Percentiles rank a stretch among this genome's conserved stretches.
Evolutionary conservation across 2,113 vertebrate species (phyloP).

Genomic region (Micromys minutus): DNA sequence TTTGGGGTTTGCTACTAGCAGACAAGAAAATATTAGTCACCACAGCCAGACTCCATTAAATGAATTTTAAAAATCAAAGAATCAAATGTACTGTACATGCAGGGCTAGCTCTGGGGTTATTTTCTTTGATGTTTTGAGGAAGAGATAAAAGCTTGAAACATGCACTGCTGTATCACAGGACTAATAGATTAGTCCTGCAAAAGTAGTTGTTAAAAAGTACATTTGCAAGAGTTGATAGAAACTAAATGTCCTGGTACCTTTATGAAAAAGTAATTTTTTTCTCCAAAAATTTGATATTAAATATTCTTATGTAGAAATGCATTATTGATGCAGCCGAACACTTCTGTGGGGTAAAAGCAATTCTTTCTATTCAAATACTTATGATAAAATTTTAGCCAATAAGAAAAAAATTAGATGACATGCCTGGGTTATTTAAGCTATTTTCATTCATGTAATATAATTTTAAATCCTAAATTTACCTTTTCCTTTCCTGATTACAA

Average conservation of each 20-base stretch:
- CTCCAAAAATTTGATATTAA: constrained; percentile 50
- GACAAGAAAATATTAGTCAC: constrained; percentile 78
- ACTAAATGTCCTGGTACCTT: constrained; percentile 40
- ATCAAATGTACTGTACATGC: constrained; percentile 74
- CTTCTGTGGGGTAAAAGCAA: constrained; percentile 37
- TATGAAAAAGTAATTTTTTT: constrained; percentile 65
- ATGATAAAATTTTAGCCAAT: constrained; percentile 59
- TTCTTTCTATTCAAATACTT: constrained; percentile 54
- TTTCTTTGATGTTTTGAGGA: constrained; percentile 79
- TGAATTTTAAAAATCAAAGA: constrained; percentile 77
- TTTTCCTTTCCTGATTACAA: constrained; percentile 35
- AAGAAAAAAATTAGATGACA: constrained; percentile 43
- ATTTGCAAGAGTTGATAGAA: constrained; percentile 54
- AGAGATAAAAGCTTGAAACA: constrained; percentile 58
- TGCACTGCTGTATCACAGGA: constrained; percentile 36
- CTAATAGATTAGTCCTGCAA: constrained; percentile 19
- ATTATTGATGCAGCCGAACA: constrained; percentile 55
- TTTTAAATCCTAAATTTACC: constrained; percentile 45
- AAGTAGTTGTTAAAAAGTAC: constrained; percentile 51
- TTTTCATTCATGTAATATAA: constrained; percentile 29
- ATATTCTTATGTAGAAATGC: constrained; percentile 69
- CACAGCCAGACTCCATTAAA: constrained; percentile 80
- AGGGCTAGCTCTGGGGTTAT: constrained; percentile 74
- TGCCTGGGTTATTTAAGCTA: constrained; percentile 32
- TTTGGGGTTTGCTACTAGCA: constrained; percentile 77